These are phyloP conservation scores for Melieria picta DNA, from an alignment of 2,888 invertebrate species.

Conservation along the genomic window DNA sequence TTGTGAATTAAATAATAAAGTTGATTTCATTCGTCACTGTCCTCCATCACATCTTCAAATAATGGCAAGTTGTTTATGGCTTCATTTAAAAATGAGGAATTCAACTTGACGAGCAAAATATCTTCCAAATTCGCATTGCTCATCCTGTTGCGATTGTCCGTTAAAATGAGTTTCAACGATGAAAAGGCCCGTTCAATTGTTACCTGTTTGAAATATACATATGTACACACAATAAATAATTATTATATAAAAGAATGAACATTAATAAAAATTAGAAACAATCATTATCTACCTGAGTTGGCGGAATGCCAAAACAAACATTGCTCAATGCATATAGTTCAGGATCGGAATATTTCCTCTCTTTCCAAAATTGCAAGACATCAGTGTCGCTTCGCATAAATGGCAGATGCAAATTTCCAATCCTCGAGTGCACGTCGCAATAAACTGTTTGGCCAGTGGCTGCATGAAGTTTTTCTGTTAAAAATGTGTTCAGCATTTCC, in stretches of 20 bases:
- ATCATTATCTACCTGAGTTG: constrained; percentile 15
- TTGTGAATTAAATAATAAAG: too few relatives aligned
- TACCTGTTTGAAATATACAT: too few relatives aligned
- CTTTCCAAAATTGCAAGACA: constrained; percentile 26
- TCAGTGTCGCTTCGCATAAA: constrained; percentile 14
- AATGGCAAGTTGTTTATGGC: background rate
- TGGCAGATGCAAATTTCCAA: constrained; percentile 17
- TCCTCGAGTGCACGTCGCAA: constrained; percentile 11
- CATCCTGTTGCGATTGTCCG: too few relatives aligned
- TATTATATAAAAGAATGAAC: background rate
- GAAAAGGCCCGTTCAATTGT: too few relatives aligned
- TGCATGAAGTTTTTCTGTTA: constrained; percentile 3
- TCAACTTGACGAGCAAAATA: background rate
- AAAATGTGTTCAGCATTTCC: constrained; percentile 18
- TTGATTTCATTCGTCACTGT: background rate
- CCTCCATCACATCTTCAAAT: constrained; percentile 1
- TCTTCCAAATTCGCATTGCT: background rate
- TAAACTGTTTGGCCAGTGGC: background rate
- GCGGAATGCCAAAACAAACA: constrained; percentile 21
- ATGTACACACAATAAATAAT: background rate
- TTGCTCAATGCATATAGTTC: constrained; percentile 17
- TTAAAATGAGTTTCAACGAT: too few relatives aligned
- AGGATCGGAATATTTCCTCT: constrained; percentile 5
- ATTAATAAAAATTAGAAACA: too few relatives aligned
- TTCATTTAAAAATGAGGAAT: background rate